Evolutionary conservation across 2,113 vertebrate genomes (phyloP), one percentile per base, ranked within the genome.

Genomic region (Nicator chloris): DNA sequence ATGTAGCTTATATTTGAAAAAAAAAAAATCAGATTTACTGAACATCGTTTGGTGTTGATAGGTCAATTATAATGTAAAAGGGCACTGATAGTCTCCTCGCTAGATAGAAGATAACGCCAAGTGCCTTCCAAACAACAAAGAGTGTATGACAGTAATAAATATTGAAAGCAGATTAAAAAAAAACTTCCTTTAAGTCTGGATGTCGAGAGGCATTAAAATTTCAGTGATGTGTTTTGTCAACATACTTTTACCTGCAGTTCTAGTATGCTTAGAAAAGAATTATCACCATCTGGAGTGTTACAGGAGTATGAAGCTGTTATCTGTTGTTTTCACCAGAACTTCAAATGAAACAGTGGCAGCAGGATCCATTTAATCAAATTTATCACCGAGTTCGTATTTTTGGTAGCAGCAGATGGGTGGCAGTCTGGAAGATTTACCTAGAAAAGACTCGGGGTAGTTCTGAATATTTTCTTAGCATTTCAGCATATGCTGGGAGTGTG

Each of bases 401-500:
- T 86, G 82, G 88, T 90, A 95, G 76, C 60, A 93, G 88, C 92
- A 97, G 88, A 94, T 90, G 92, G 88, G 50, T 86, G 71, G 78
- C 79, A 94, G 82, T 95, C 82, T 96, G 90, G 71, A 94, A 90
- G n/a, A 90, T 40, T 73, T 95, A 95, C 79, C 92, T 91, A 94
- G 77, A 82, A 96, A 91, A 94, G 66, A 28, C 45, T 93, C 3
- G 1, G 82, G 50, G 21, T 94, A 70, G 28, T 85, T 88, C 54
- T 69, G 59, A 90, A 53, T 90, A 92, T 80, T 88, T 92, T 80
- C 63, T 37, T 75, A 78, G 19, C 40, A 10, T 96, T 82, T 88
- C 71, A 93, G 60, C 91, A 92, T 91, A 92, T 95, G 91, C 39
- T 86, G 45, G 77, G 69, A 83, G 59, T 39, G 79, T 91, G 77